Percentiles rank a stretch among this genome's conserved stretches.
phyloP scores from a whole-genome alignment of 2,797 vertebrate species.

The Falco cherrug region DNA sequence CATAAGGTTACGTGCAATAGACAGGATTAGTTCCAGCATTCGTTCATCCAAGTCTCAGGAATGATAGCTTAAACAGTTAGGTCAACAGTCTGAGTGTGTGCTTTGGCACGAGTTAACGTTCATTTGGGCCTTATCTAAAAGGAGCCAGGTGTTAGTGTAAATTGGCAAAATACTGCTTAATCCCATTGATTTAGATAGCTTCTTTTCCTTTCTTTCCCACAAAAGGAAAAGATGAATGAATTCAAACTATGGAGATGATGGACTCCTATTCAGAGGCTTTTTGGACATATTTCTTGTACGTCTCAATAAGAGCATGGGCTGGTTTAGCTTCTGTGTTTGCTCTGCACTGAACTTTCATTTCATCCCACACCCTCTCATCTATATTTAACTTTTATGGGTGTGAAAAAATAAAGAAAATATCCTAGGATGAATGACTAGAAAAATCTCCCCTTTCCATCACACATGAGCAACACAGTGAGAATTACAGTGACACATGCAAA shows the following conservation, averaged over 20 bases:
- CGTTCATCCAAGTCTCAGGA: conserved; percentile 37
- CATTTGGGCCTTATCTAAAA: conserved; percentile 59
- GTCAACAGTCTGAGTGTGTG: conserved; percentile 56
- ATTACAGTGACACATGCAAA: background rate
- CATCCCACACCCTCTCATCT: background rate
- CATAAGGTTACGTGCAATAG: conserved; percentile 24
- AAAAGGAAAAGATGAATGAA: conserved; percentile 43
- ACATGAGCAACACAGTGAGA: background rate
- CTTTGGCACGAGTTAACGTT: conserved; percentile 22
- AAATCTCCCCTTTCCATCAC: background rate
- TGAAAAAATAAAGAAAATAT: background rate
- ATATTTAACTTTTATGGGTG: background rate
- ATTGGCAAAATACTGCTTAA: conserved; percentile 55
- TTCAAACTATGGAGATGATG: background rate
- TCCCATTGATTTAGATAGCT: conserved; percentile 36
- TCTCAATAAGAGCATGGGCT: background rate
- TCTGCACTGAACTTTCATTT: background rate
- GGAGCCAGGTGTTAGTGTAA: conserved; percentile 56
- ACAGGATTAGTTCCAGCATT: conserved; percentile 44
- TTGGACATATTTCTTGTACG: background rate
- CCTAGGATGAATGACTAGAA: background rate
- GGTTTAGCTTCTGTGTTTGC: background rate
- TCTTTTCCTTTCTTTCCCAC: conserved; percentile 19
- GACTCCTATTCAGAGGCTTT: background rate
- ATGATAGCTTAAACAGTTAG: conserved; percentile 43